Evolutionary conservation across 2,888 invertebrate genomes (phyloP).

Genomic region (Dichetophora obliterata): DNA sequence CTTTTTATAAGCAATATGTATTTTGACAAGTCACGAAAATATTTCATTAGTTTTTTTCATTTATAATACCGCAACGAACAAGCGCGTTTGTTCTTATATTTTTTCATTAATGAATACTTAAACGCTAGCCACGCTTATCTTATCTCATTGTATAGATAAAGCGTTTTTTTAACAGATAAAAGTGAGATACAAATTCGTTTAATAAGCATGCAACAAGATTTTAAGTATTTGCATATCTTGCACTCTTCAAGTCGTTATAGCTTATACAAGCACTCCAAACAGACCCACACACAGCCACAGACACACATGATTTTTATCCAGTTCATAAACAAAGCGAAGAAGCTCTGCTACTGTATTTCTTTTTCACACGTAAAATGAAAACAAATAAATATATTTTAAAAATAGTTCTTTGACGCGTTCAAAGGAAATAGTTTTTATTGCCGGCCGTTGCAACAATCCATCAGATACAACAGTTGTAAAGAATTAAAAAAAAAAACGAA

Average conservation of each 20-base stretch:
- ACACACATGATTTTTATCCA: not conserved
- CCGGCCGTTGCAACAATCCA: slow-evolving; percentile 6
- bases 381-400: not conserved
- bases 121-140: not conserved
- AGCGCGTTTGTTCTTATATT: no score
- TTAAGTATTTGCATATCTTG: slow-evolving; percentile 6
- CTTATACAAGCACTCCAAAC: not conserved
- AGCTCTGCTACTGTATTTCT: not conserved
- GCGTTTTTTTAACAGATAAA: not conserved
- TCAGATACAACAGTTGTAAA: not conserved
- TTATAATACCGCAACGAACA: no score
- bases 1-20: no score
- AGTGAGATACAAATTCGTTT: not conserved
- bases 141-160: not conserved
- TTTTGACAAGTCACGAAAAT: no score
- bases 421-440: slow-evolving; percentile 10
- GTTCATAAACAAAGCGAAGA: not conserved
- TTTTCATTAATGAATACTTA: not conserved
- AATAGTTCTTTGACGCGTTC: slow-evolving; percentile 8
- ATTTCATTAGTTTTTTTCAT: no score
- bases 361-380: not conserved
- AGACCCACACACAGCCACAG: not conserved
- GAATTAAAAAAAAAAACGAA: not conserved
- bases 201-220: not conserved
- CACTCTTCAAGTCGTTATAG: not conserved